Percentiles rank a stretch among this genome's conserved stretches.
Evolutionary conservation across 53 echinoderm and acorn worm genomes (phyloP).

Genomic region (Patiria pectinifera): DNA sequence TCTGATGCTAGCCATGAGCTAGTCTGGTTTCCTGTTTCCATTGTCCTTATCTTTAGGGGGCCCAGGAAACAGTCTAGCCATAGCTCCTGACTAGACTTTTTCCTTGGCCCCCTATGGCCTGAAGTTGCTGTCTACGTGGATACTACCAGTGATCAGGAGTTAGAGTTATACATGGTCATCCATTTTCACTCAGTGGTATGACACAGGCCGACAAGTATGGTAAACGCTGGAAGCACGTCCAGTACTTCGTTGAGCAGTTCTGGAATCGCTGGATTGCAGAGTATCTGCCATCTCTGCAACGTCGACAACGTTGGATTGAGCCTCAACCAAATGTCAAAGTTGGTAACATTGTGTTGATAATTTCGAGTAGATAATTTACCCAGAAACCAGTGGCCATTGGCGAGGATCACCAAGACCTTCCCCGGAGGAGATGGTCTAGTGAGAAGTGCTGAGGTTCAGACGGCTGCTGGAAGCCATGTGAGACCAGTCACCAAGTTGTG

Average conservation of each 20-base stretch:
- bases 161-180: background rate
- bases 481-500: conserved; percentile 29
- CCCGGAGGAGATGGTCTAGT: conserved; percentile 56
- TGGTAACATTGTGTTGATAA: conserved; percentile 63
- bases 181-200: conserved; percentile 28
- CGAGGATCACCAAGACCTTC: conserved; percentile 35
- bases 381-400: conserved; percentile 63
- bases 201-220: conserved; percentile 32
- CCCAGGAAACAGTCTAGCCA: too few species aligned
- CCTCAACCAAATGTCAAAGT: conserved; percentile 43
- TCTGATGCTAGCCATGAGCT: too few species aligned
- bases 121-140: too few species aligned
- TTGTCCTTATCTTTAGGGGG: too few species aligned
- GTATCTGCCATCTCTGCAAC: conserved; percentile 65
- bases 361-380: conserved; percentile 58
- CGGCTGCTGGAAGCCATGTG: background rate
- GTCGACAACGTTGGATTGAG: conserved; percentile 61
- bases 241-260: conserved; percentile 53
- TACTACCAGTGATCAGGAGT: too few species aligned
- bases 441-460: conserved; percentile 50
- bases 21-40: too few species aligned
- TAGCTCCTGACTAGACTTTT: too few species aligned
- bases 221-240: conserved; percentile 67
- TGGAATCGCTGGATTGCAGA: conserved; percentile 69
- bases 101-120: too few species aligned